Evolutionary conservation across 2,888 invertebrate species (phyloP).

Genomic region (Lepidochrysops patricia): DNA sequence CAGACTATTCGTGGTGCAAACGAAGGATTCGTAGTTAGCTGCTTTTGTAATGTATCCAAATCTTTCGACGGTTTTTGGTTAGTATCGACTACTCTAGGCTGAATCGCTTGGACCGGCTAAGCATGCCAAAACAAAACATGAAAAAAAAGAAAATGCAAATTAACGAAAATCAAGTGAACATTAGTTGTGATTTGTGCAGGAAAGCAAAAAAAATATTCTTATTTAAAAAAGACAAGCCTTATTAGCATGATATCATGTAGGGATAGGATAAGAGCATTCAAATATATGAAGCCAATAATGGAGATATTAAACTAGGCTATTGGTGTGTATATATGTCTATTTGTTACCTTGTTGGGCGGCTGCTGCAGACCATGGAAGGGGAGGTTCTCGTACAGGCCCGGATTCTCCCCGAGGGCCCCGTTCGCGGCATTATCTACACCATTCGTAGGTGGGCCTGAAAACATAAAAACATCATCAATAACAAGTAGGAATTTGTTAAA

Average conservation of each 20-base stretch:
- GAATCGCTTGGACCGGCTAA: slow-evolving; percentile 73
- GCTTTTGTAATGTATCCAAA: slow-evolving; percentile 59
- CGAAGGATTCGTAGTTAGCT: slow-evolving; percentile 65
- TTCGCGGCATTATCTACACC: slow-evolving; percentile 73
- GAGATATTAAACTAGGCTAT: no score
- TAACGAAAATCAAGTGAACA: slow-evolving; percentile 38
- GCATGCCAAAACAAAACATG: slow-evolving; percentile 60
- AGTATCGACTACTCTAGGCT: slow-evolving; percentile 67
- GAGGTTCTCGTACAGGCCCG: slow-evolving; percentile 94
- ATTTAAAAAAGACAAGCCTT: no score
- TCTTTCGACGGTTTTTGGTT: slow-evolving; percentile 50
- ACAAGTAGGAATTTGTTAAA: no score
- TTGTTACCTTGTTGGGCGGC: slow-evolving; percentile 91
- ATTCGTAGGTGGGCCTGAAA: slow-evolving; percentile 69
- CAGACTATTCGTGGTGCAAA: slow-evolving; percentile 65
- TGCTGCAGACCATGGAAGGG: slow-evolving; percentile 96
- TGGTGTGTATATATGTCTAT: not conserved
- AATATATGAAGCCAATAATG: no score
- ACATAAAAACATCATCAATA: not conserved
- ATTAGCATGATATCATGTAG: not conserved
- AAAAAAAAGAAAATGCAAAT: slow-evolving; percentile 54
- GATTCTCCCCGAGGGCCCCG: slow-evolving; percentile 82
- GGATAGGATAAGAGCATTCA: no score
- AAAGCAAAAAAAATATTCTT: slow-evolving; percentile 6
- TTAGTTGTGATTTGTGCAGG: slow-evolving; percentile 17